Base-by-base conservation (phyloP, 2,797 vertebrate species). In the Pangasius djambal region DNA sequence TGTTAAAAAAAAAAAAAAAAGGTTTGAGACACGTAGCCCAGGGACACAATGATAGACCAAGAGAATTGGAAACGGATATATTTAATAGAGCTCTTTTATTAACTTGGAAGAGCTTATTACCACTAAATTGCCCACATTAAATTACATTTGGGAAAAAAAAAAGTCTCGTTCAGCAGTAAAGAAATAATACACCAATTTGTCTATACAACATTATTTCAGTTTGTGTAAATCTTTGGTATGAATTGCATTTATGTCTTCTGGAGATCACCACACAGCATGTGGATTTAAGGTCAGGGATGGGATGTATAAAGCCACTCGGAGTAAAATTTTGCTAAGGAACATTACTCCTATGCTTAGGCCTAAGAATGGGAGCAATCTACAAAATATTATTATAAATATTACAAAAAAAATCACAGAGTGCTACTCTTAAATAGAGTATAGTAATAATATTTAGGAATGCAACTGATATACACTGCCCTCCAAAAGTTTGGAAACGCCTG, bases 41-140 rank as follows among this genome's bases (percentile, higher is more conserved):
- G 77, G 28, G 61, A 55, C 10, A 65, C 12, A 44, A 31, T 88
- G 72, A 85, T 44, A 85, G 48, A 37, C 22, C 12, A 28, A 78
- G 88, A 81, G 18, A 34, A 79, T 79, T 79, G n/a, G 16, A 55
- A 55, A 78, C 57, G n/a, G 15, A 79, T 20, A 79, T 57, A 52
- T 18, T 55, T 50, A 50, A 75, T 50, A 77, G 44, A 52, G 13
- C 5, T 77, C 12, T 50, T 77, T 16, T 77, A 77, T 77, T 50
- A 50, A 50, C 22, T 28, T 50, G 5, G 25, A 77, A 77, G 25
- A 15, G 74, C 48, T 15, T 77, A 77, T 77, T 77, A 15, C 12
- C 74, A 50, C 25, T 77, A 28, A 50, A n/a, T 77, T 75, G 44
- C 52, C 28, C 13, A n/a, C 44, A 77, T 48, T 52, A 50, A 50